Conservation (phyloP, 1,140 invertebrate species). For the Drosophila ambigua region DNA sequence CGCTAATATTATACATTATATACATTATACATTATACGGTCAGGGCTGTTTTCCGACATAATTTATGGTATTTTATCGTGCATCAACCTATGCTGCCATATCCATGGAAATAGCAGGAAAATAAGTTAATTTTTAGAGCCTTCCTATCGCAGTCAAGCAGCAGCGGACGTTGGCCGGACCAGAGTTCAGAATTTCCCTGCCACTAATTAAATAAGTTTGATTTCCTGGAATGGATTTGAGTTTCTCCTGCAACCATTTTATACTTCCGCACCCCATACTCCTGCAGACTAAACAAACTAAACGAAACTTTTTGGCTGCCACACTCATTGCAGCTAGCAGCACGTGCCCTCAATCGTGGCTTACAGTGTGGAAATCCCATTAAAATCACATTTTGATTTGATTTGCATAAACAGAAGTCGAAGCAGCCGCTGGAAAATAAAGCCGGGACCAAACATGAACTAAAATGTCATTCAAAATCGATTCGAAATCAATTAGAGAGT, state of each 20-base stretch:
- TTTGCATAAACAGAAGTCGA: conserved; percentile 69
- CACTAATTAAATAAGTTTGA: conserved; percentile 50
- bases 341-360: conserved; percentile 30
- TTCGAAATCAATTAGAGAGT: conserved; percentile 69
- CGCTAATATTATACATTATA: too few relatives aligned
- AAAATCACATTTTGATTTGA: conserved; percentile 75
- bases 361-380: conserved; percentile 53
- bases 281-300: conserved; percentile 4
- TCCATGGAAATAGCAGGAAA: too few relatives aligned
- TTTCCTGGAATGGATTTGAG: conserved; percentile 39
- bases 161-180: background rate
- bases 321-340: conserved; percentile 19
- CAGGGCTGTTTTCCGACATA: too few relatives aligned
- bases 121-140: too few relatives aligned
- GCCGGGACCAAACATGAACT: conserved; percentile 13
- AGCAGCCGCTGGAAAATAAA: conserved; percentile 32
- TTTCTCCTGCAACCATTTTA: background rate
- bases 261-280: too few relatives aligned
- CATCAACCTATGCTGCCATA: too few relatives aligned
- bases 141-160: too few relatives aligned
- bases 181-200: conserved; percentile 27
- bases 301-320: conserved; percentile 42
- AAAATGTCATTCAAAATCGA: conserved; percentile 68
- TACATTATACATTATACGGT: too few relatives aligned
- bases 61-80: too few relatives aligned